A percentile compares a stretch with the other conserved stretches of the same genome.
These are phyloP conservation scores for Chaetodon auriga DNA, from an alignment of 2,113 vertebrate species.

Conservation along the genomic window DNA sequence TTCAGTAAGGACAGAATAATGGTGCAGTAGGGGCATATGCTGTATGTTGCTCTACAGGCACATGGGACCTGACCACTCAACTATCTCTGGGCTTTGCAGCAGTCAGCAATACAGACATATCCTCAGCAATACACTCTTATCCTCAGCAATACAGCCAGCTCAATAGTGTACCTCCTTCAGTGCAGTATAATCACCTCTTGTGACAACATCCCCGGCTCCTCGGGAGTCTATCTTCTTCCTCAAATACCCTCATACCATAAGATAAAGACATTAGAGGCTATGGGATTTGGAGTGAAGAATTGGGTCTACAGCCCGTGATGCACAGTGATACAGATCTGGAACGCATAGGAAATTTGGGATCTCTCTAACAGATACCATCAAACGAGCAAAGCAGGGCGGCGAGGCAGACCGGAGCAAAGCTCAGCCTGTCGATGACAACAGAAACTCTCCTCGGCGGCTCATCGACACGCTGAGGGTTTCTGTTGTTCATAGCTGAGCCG, in stretches of 20 bases:
- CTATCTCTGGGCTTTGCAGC: conserved; percentile 69
- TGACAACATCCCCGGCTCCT: conserved; percentile 70
- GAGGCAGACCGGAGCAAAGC: conserved; percentile 47
- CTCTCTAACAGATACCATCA: conserved; percentile 56
- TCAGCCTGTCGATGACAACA: conserved; percentile 39
- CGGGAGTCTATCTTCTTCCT: conserved; percentile 59
- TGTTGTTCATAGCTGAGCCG: conserved; percentile 3
- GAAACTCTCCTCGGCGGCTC: too few relatives aligned
- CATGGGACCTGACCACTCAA: conserved; percentile 76
- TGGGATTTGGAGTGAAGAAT: conserved; percentile 67
- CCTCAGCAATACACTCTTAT: conserved; percentile 55
- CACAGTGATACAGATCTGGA: conserved; percentile 46
- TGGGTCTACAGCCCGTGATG: conserved; percentile 39
- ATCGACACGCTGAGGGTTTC: background rate
- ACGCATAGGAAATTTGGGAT: conserved; percentile 60
- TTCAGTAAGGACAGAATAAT: conserved; percentile 29
- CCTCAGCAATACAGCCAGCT: conserved; percentile 57
- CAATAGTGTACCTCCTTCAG: conserved; percentile 62
- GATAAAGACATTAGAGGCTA: conserved; percentile 75
- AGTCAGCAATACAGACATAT: conserved; percentile 73
- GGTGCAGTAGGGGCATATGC: conserved; percentile 54
- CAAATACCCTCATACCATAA: conserved; percentile 70
- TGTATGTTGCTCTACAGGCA: conserved; percentile 52
- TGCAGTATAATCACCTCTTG: conserved; percentile 66
- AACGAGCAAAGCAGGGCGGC: conserved; percentile 47